phyloP scores from a whole-genome alignment of 2,888 invertebrate genomes.

The Drosophila peninsularis region DNA sequence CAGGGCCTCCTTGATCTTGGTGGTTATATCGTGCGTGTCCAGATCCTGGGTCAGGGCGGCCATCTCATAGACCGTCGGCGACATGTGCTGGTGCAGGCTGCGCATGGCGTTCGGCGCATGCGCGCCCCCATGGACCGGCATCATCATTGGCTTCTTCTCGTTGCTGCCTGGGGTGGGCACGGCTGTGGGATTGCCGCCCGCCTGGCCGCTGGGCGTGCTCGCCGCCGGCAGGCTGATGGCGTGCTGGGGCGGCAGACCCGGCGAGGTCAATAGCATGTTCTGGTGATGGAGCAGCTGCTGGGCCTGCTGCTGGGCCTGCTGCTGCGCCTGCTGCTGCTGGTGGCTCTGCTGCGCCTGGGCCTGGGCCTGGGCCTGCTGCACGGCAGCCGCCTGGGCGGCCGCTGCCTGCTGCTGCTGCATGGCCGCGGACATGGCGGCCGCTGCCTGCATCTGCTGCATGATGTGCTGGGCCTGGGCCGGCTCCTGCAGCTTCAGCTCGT shows the following conservation, averaged over 20 bases:
- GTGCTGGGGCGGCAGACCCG: conserved; percentile 91
- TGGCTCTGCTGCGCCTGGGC: conserved; percentile 81
- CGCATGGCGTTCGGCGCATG: conserved; percentile 90
- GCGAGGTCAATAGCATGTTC: conserved; percentile 89
- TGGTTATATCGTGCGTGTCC: conserved; percentile 98
- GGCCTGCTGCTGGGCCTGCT: conserved; percentile 76
- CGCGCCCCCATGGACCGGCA: conserved; percentile 88
- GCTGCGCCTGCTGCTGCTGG: conserved; percentile 66
- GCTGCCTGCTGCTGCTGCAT: conserved; percentile 80
- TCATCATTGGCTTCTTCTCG: conserved; percentile 86
- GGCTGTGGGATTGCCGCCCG: conserved; percentile 19
- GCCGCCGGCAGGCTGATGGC: conserved; percentile 88
- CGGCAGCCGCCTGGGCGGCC: conserved; percentile 52
- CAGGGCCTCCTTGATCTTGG: conserved; percentile 98
- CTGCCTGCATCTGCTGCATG: conserved; percentile 86
- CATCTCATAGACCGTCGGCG: conserved; percentile 99
- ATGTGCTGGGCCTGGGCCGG: conserved; percentile 87
- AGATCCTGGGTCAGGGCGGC: conserved; percentile 97
- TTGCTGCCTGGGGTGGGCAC: conserved; percentile 24
- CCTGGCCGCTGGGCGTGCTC: conserved; percentile 68
- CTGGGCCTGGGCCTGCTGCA: conserved; percentile 67
- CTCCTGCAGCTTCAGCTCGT: conserved; percentile 90
- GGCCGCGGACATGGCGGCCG: conserved; percentile 85
- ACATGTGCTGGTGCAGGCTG: conserved; percentile 92
- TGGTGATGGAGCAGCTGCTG: conserved; percentile 80